These are phyloP conservation scores for Narcine bancroftii DNA, from an alignment of 2,113 vertebrate species.

Conservation along the genomic window DNA sequence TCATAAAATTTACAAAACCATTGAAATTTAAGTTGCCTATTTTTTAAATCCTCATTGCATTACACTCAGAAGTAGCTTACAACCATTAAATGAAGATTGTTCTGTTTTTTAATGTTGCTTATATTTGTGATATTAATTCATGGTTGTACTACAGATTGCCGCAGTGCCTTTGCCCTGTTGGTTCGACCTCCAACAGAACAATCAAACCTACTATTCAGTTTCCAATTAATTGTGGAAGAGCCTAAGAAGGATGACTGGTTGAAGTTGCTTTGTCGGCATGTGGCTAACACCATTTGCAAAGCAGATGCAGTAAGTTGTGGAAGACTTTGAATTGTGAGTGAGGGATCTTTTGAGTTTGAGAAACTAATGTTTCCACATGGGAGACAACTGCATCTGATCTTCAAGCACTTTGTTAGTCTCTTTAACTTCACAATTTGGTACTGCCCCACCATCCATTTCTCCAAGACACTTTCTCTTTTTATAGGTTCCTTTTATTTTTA, in stretches of 20 bases:
- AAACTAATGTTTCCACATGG: neutral
- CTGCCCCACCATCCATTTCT: neutral
- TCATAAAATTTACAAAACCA: neutral
- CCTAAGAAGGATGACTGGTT: constrained; percentile 78
- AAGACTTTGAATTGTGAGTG: neutral
- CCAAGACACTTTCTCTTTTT: neutral
- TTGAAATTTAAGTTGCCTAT: neutral
- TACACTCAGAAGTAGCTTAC: neutral
- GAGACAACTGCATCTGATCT: neutral
- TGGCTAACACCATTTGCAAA: constrained; percentile 95
- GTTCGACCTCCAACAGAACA: constrained; percentile 89
- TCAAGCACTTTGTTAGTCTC: neutral
- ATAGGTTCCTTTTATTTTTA: no score
- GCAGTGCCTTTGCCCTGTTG: constrained; percentile 85
- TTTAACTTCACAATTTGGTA: neutral
- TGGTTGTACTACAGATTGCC: constrained; percentile 66
- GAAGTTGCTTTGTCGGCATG: constrained; percentile 78
- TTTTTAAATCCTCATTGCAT: neutral
- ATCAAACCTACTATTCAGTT: constrained; percentile 87
- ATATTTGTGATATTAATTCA: neutral
- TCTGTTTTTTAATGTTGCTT: neutral
- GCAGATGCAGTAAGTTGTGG: constrained; percentile 78
- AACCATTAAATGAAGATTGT: neutral
- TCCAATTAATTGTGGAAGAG: constrained; percentile 83
- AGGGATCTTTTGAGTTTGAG: neutral